Conservation (phyloP, 64 coral and sea anemone genomes). For the Catalaphyllia jardinei region DNA sequence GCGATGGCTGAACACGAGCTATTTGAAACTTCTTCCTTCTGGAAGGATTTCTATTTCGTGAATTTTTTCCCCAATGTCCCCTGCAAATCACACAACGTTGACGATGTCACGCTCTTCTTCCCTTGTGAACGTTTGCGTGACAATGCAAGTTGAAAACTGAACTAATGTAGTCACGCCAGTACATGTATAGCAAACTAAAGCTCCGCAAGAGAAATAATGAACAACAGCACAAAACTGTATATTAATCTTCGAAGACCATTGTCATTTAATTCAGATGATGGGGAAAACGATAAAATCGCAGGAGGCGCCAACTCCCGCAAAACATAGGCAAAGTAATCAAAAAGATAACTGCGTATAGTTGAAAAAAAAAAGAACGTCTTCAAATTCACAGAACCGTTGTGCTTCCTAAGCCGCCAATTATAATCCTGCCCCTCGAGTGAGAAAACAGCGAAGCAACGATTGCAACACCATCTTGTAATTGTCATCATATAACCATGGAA, state of each 20-base stretch:
- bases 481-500: slow-evolving; percentile 15
- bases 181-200: no score
- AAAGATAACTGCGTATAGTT: neutral
- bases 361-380: neutral
- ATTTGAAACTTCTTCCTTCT: no score
- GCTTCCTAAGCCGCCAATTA: neutral
- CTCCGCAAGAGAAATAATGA: neutral
- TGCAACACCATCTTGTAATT: neutral
- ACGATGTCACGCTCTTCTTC: no score
- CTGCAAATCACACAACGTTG: no score
- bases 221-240: neutral
- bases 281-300: neutral
- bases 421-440: neutral
- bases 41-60: no score
- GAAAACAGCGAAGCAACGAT: neutral
- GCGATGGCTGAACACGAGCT: no score
- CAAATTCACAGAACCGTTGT: neutral
- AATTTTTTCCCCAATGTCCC: no score
- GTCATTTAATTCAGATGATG: neutral
- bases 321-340: neutral
- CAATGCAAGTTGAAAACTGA: no score
- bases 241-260: neutral
- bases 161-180: no score
- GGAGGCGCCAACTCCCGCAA: neutral
- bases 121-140: no score